Conservation (phyloP, 2,888 invertebrate genomes). For the Erynnis tages region DNA sequence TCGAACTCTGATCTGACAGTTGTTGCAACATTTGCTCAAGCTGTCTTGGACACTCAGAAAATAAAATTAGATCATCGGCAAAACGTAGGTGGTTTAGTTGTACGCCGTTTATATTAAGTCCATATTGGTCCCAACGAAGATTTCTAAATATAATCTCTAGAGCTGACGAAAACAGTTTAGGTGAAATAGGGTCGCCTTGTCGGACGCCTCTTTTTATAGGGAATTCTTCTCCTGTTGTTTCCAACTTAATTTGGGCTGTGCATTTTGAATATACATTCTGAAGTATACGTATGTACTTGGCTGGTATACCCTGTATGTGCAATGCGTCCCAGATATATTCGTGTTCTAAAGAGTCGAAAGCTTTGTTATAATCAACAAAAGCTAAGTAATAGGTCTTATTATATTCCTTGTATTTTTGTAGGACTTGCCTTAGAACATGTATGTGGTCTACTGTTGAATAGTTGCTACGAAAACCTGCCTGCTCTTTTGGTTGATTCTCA, state of each 20-base stretch:
- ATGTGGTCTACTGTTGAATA: conserved; percentile 16
- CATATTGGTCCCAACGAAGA: conserved; percentile 15
- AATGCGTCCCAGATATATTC: neutral
- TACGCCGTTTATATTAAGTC: conserved; percentile 25
- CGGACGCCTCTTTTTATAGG: neutral
- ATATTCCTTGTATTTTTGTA: conserved; percentile 12
- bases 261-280: neutral
- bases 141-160: conserved; percentile 18
- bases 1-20: conserved; percentile 3
- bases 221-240: neutral
- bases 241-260: neutral
- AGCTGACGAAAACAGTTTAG: conserved; percentile 14
- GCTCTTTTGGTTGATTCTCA: conserved; percentile 17
- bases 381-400: conserved; percentile 7
- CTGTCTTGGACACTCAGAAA: neutral
- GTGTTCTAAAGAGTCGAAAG: conserved; percentile 10
- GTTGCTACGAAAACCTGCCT: conserved; percentile 8
- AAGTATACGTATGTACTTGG: neutral
- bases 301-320: neutral
- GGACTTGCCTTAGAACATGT: conserved; percentile 1
- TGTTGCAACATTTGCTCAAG: conserved; percentile 4
- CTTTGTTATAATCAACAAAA: conserved; percentile 14
- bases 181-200: conserved; percentile 2
- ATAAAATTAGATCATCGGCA: conserved; percentile 2
- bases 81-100: conserved; percentile 18